These are phyloP conservation scores for Pangasianodon gigas DNA, from an alignment of 2,113 vertebrate species.

Conservation along the genomic window DNA sequence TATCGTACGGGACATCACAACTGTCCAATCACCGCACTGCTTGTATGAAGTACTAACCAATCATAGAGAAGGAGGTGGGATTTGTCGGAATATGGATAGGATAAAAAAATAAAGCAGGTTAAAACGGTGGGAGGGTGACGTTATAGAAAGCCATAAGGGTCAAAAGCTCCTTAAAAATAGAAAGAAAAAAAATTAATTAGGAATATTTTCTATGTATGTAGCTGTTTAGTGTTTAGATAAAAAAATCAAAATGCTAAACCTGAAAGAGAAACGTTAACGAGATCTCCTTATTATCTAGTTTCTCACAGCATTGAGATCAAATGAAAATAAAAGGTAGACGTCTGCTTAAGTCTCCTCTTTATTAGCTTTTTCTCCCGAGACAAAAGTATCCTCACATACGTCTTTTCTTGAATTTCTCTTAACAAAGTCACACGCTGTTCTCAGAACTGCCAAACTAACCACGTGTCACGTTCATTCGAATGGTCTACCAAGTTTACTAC, in stretches of 20 bases:
- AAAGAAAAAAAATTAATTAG: too few species aligned
- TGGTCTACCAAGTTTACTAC: too few species aligned
- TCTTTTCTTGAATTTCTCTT: too few species aligned
- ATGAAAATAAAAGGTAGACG: too few species aligned
- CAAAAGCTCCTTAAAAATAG: background rate
- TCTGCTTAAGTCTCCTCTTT: too few species aligned
- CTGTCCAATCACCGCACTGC: background rate
- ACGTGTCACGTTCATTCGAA: too few species aligned
- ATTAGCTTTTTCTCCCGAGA: too few species aligned
- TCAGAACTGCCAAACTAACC: too few species aligned
- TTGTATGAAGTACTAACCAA: background rate
- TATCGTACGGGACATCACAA: background rate
- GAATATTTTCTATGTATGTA: background rate
- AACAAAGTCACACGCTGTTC: too few species aligned
- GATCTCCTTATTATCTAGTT: too few species aligned
- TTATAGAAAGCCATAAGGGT: background rate
- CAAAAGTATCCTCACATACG: too few species aligned
- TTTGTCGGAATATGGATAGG: background rate
- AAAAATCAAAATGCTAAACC: background rate
- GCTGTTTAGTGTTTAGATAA: background rate
- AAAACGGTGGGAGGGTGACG: background rate
- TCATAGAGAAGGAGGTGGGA: background rate
- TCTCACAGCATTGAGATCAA: too few species aligned
- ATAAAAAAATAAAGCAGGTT: background rate
- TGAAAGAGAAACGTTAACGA: background rate